Evolutionary conservation across 2,113 vertebrate species (phyloP), one percentile per base, ranked within the genome.

Genomic region (Neotoma lepida): DNA sequence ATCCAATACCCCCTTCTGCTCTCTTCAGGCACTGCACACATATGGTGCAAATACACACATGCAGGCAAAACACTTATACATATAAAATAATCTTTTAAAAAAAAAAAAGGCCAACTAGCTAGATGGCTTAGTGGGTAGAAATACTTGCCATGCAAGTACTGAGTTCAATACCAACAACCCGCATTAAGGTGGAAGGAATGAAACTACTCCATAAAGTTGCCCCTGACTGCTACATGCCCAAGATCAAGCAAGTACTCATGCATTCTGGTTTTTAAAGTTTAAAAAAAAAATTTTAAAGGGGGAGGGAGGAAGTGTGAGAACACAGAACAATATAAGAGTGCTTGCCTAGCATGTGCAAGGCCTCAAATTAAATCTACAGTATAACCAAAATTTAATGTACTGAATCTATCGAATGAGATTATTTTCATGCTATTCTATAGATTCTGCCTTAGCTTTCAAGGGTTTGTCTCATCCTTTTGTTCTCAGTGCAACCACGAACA

Each of bases 401-500:
- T 80, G 44, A 82, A n/a, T 46, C 35, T 51, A 95, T 61, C 71
- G 39, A 82, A 89, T 17, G 78, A 24, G 10, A 80, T 61, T 85
- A 28, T 76, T 76, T 44, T 86, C 66, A 70, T 86, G 33, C 56
- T 92, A 66, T 68, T 86, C 88, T 71, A 68, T 8, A 92, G 64
- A 66, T 70, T 81, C 64, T 92, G 20, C 35, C 85, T 91, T 66
- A 90, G 61, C 41, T 33, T 85, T 64, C 88, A 63, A 90, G 54
- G 26, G 46, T 68, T 41, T 63, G 39, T 58, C 77, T 86, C 41
- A 30, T 81, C 88, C 58, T 76, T 93, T 80, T 86, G 39, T 71
- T 88, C 58, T 92, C 56, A 76, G 56, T 96, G 93, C 93, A 95
- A 74, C 89, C 41, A 73, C 2, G 24, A 20, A 86, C 18, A 30